Evolutionary conservation across 2,888 invertebrate species (phyloP).

Genomic region (Lordiphosa andalusiaca): DNA sequence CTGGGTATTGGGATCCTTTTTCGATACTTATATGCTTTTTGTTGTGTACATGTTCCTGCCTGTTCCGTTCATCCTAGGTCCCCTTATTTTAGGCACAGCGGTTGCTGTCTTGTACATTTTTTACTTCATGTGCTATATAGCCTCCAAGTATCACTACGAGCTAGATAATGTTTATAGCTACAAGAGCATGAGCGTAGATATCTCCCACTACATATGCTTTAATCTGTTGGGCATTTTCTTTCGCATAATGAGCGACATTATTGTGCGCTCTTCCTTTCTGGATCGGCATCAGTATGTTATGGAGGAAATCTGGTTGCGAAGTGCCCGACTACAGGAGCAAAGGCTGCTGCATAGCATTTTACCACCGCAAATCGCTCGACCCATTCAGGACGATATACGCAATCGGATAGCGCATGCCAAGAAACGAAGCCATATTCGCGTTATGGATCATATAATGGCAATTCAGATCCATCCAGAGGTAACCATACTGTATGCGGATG

Average conservation of each 20-base stretch:
- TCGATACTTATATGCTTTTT: slow-evolving; percentile 40
- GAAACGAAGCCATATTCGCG: accelerated
- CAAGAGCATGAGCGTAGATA: slow-evolving; percentile 6
- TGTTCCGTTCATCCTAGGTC: slow-evolving; percentile 18
- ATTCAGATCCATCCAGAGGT: slow-evolving; percentile 92
- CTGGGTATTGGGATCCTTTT: slow-evolving; percentile 21
- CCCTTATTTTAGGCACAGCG: slow-evolving; percentile 21
- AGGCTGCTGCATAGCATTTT: slow-evolving; percentile 89
- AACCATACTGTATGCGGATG: slow-evolving; percentile 94
- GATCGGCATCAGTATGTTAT: slow-evolving; percentile 50
- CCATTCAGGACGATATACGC: slow-evolving; percentile 83
- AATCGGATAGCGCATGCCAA: slow-evolving; percentile 78
- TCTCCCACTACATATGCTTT: slow-evolving; percentile 25
- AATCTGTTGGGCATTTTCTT: slow-evolving; percentile 46
- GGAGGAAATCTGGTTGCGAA: slow-evolving; percentile 32
- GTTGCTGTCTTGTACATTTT: slow-evolving; percentile 3
- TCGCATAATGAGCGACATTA: slow-evolving; percentile 41
- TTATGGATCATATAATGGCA: slow-evolving; percentile 80
- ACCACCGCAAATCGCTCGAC: slow-evolving; percentile 89
- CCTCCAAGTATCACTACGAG: not conserved
- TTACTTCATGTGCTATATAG: slow-evolving; percentile 5
- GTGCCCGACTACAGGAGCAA: slow-evolving; percentile 36
- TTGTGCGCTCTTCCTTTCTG: slow-evolving; percentile 51
- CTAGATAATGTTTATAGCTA: not conserved
- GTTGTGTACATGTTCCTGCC: slow-evolving; percentile 49